Base-by-base conservation (phyloP, 92 coral and sea anemone genomes). In the Paragorgia papillata region DNA sequence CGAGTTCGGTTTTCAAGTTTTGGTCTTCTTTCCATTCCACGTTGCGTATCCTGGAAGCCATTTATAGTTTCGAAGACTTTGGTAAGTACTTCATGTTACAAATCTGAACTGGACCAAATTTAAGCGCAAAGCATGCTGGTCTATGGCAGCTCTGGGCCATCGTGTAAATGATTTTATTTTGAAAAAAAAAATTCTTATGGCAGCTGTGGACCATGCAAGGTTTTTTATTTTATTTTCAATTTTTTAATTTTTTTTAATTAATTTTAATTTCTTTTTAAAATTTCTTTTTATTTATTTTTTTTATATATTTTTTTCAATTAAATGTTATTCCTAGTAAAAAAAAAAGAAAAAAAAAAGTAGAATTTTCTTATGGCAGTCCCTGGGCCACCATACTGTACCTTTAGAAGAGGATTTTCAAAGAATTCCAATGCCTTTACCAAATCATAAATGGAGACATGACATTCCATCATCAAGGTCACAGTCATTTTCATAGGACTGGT, bases 361-460 rank as follows among this genome's bases (percentile, higher is more conserved):
- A 37, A 37, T 37, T 37, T 37, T 37, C 4, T 37, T 4, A 62
- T 62, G 69, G 69, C 39, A 33, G 69, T 34, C 27, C 10, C 69
- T 62, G 69, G 69, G 69, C 69, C 69, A 62, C 69, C 69, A 62
- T 62, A 62, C 13, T 21, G 43, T n/a, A n/a, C n/a, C n/a, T n/a
- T n/a, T n/a, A n/a, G n/a, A n/a, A n/a, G n/a, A n/a, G n/a, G n/a
- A n/a, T n/a, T n/a, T n/a, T n/a, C n/a, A n/a, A n/a, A n/a, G n/a
- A n/a, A n/a, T n/a, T n/a, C n/a, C n/a, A n/a, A n/a, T n/a, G n/a
- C n/a, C n/a, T n/a, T n/a, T n/a, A n/a, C n/a, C n/a, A n/a, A n/a
- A n/a, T n/a, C n/a, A n/a, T n/a, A n/a, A n/a, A n/a, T n/a, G n/a
- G n/a, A n/a, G n/a, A n/a, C n/a, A n/a, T n/a, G n/a, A n/a, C n/a